Conservation (phyloP, 2,113 vertebrate species). For the Bombycilla garrulus region DNA sequence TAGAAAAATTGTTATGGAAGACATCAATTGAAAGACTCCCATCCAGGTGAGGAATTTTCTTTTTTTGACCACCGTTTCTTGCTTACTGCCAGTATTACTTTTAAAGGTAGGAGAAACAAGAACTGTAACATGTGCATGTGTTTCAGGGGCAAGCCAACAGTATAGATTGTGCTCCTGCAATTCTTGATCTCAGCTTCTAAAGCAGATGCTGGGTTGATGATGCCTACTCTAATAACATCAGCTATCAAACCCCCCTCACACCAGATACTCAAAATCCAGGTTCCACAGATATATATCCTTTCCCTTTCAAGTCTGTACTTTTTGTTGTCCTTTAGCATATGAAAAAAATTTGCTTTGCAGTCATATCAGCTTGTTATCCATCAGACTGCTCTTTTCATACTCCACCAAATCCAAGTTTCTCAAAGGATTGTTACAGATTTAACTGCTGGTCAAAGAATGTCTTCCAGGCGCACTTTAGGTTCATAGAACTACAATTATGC, state of each 20-base stretch:
- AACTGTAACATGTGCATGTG: background rate
- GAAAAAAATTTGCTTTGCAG: background rate
- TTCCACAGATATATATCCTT: background rate
- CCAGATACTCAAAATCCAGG: background rate
- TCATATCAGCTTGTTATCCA: background rate
- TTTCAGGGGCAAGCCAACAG: background rate
- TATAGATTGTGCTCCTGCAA: background rate
- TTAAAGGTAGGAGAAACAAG: background rate
- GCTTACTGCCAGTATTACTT: background rate
- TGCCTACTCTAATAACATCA: background rate
- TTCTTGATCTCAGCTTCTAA: background rate
- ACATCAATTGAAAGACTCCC: background rate
- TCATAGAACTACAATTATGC: background rate
- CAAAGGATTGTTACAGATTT: background rate
- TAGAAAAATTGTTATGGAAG: background rate
- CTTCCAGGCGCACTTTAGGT: background rate
- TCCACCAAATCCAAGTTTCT: background rate
- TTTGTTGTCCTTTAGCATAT: background rate
- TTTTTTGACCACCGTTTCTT: background rate
- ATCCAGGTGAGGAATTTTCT: too few relatives aligned
- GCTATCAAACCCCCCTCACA: background rate
- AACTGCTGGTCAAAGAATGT: background rate
- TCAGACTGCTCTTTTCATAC: background rate
- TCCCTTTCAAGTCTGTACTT: background rate
- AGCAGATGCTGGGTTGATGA: background rate